Evolutionary conservation across 1,140 invertebrate genomes (phyloP).

Genomic region (Thereuonema tuberculata): DNA sequence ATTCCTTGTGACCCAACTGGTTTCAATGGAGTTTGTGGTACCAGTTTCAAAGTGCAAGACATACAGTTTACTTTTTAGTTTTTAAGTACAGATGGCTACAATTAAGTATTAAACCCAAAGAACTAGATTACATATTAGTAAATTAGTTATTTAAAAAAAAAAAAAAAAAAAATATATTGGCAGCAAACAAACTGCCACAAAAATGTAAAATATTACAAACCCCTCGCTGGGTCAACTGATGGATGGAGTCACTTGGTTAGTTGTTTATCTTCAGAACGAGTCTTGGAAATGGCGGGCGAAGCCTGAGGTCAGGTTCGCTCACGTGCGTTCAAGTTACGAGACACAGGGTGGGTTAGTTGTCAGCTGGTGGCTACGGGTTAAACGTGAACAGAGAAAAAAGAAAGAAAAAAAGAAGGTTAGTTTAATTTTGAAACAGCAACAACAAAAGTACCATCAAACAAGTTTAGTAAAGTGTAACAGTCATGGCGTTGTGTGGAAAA

Average conservation of each 20-base stretch:
- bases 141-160: too few relatives aligned
- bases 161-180: too few relatives aligned
- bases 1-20: too few relatives aligned
- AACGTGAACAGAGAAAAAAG: conserved; percentile 4
- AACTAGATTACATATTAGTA: too few relatives aligned
- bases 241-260: not conserved
- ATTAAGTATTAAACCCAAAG: too few relatives aligned
- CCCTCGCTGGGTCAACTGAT: not conserved
- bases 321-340: conserved; percentile 1
- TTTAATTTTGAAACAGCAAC: not conserved
- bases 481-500: not conserved
- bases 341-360: conserved; percentile 5
- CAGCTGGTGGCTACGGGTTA: not conserved
- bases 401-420: not conserved
- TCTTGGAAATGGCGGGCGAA: not conserved
- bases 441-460: conserved; percentile 2
- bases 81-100: too few relatives aligned
- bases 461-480: not conserved
- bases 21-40: too few relatives aligned
- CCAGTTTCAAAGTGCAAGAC: too few relatives aligned
- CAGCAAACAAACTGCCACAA: too few relatives aligned
- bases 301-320: not conserved
- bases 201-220: not conserved
- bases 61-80: too few relatives aligned
- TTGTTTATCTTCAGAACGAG: not conserved